Conservation (phyloP, 2,113 vertebrate species). For the Haplotaxodon microlepis region DNA sequence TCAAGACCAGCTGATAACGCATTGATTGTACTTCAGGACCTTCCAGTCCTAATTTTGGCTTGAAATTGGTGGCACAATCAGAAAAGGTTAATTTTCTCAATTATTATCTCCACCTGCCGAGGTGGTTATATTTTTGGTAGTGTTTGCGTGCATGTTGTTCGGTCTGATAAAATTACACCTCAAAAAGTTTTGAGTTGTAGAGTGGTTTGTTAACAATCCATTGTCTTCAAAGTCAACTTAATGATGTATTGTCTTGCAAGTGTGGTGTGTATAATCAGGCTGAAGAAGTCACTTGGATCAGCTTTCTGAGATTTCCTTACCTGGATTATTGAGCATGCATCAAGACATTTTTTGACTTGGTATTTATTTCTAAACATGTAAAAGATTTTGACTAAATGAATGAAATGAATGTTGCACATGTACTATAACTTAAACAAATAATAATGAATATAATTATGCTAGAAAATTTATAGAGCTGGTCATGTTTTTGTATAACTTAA, state of each 20-base stretch:
- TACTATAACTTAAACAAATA: not conserved
- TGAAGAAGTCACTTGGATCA: not conserved
- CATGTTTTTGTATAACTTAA: not conserved
- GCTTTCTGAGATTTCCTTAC: not conserved
- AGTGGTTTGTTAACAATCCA: not conserved
- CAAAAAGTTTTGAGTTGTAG: not conserved
- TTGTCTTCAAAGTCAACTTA: not conserved
- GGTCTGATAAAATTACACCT: accelerated
- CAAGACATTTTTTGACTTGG: not conserved
- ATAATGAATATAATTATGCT: not conserved
- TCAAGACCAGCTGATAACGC: not conserved
- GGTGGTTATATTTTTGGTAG: not conserved
- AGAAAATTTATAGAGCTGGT: not conserved
- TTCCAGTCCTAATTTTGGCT: not conserved
- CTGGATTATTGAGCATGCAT: not conserved
- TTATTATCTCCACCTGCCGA: not conserved
- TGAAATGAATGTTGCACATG: not conserved
- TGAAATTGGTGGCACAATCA: not conserved
- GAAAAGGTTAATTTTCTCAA: not conserved
- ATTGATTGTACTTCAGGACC: not conserved
- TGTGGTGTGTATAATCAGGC: not conserved
- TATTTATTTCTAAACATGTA: not conserved
- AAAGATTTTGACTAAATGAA: not conserved
- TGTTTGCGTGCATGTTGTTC: not conserved
- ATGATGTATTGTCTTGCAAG: not conserved